Conservation (phyloP, 2,113 vertebrate genomes). For the Ammodytes dubius region DNA sequence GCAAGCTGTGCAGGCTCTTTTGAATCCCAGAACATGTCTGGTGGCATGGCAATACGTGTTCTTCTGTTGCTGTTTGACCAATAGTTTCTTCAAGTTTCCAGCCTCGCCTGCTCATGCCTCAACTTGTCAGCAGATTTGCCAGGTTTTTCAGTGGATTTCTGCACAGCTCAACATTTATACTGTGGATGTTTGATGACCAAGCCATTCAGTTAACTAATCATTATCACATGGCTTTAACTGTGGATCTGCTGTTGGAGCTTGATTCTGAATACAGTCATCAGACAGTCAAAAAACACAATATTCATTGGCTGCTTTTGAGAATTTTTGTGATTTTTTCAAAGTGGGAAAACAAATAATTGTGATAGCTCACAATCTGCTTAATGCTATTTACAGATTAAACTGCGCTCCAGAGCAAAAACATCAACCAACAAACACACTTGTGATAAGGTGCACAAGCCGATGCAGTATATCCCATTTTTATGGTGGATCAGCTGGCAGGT, state of each 20-base stretch:
- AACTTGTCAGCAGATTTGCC: neutral
- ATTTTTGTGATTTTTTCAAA: neutral
- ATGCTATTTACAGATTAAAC: slow-evolving; percentile 1
- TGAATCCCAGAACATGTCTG: neutral
- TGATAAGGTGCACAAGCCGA: neutral
- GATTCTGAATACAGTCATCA: no score
- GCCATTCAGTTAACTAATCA: neutral
- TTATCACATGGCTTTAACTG: neutral
- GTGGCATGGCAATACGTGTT: neutral
- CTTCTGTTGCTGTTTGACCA: neutral
- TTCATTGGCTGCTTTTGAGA: no score
- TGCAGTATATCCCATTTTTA: slow-evolving; percentile 13
- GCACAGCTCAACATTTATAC: neutral
- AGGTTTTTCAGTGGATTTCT: neutral
- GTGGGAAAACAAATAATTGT: neutral
- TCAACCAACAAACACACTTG: slow-evolving; percentile 3
- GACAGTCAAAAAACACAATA: no score
- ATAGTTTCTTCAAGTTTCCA: neutral
- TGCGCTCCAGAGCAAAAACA: neutral
- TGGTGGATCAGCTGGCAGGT: neutral
- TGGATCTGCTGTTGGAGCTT: neutral
- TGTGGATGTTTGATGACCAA: neutral
- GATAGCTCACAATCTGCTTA: neutral
- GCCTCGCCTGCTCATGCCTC: neutral
- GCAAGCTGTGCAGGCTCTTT: neutral